Evolutionary conservation across 1,140 invertebrate genomes (phyloP).

Genomic region (Zeugodacus cucurbitae): DNA sequence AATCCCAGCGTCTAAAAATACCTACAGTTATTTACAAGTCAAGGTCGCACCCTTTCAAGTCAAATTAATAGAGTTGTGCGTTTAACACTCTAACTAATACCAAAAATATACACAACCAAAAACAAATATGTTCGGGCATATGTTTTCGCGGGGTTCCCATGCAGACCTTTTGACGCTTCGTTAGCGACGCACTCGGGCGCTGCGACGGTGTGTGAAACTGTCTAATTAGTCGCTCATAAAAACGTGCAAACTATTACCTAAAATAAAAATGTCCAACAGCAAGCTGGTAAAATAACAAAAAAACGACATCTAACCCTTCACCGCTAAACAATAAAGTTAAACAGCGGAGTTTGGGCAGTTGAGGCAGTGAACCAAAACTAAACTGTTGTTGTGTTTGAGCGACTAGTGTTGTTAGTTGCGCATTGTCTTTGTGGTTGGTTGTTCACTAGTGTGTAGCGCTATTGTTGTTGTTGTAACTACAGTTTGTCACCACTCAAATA

Average conservation of each 20-base stretch:
- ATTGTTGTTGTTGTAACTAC: background rate
- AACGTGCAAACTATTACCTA: background rate
- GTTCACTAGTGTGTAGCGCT: background rate
- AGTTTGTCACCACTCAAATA: background rate
- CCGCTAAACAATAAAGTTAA: background rate
- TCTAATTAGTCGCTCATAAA: conserved; percentile 12
- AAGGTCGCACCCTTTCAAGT: no score
- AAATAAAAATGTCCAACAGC: background rate
- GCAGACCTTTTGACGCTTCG: background rate
- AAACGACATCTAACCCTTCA: background rate
- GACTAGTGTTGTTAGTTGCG: background rate
- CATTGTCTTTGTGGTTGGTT: background rate
- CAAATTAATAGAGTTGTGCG: no score
- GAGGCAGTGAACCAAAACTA: background rate
- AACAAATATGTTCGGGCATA: background rate
- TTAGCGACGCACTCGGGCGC: background rate
- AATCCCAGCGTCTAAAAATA: no score
- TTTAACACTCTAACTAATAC: no score
- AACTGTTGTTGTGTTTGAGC: background rate
- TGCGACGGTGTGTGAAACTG: background rate
- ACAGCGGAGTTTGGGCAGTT: background rate
- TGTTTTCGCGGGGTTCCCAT: background rate
- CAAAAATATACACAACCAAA: background rate
- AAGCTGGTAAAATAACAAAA: background rate
- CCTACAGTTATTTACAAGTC: no score